Conservation (phyloP, 2,113 vertebrate genomes). For the Phoenicopterus ruber region DNA sequence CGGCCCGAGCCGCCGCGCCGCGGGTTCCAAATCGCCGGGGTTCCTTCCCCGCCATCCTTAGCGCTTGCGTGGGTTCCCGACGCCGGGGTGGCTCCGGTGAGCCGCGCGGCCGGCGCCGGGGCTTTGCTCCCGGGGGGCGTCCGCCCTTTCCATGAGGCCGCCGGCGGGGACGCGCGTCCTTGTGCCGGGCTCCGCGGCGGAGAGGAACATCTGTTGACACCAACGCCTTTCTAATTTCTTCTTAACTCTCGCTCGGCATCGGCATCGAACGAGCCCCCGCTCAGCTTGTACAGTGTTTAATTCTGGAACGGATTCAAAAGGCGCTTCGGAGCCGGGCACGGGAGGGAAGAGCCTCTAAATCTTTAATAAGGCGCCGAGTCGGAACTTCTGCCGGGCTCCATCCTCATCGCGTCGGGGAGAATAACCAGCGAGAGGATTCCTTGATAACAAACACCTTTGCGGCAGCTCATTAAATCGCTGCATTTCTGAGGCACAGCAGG, state of each 20-base stretch:
- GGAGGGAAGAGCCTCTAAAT: conserved; percentile 40
- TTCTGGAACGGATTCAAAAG: conserved; percentile 70
- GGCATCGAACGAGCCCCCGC: conserved; percentile 50
- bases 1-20: not conserved
- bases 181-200: not conserved
- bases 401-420: conserved; percentile 6
- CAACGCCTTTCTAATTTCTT: conserved; percentile 64
- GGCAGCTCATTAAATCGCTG: conserved; percentile 77
- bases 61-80: too few species aligned
- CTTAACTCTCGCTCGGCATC: conserved; percentile 60
- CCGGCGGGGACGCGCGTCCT: rapidly evolving
- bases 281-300: conserved; percentile 52
- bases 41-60: too few species aligned
- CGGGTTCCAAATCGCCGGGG: not conserved
- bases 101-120: rapidly evolving
- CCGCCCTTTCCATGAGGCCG: too few species aligned
- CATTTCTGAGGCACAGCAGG: conserved; percentile 75
- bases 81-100: not conserved
- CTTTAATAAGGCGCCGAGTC: conserved; percentile 20
- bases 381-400: conserved; percentile 36
- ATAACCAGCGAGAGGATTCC: conserved; percentile 57
- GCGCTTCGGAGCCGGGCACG: not conserved
- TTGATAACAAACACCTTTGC: conserved; percentile 71
- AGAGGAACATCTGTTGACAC: conserved; percentile 70
- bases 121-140: not conserved